These are phyloP conservation scores for Rhombomys opimus DNA, from an alignment of 2,113 vertebrate species.

Conservation along the genomic window DNA sequence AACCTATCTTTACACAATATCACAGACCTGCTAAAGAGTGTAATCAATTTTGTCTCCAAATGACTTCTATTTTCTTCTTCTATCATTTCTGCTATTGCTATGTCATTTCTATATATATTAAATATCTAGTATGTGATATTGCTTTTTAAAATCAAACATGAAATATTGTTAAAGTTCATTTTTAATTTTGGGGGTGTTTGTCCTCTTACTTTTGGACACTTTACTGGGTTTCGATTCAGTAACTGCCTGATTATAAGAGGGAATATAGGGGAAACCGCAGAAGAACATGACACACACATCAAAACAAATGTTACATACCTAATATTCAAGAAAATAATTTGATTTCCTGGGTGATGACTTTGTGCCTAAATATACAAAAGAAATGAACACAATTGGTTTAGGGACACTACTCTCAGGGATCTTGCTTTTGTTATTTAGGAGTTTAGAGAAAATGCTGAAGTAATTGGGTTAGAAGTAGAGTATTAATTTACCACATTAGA, in stretches of 20 bases:
- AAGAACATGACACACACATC: neutral
- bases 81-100: neutral
- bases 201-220: slow-evolving; percentile 2
- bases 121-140: neutral
- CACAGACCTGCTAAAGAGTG: neutral
- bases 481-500: slow-evolving; percentile 20
- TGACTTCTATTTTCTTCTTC: neutral
- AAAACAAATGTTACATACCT: neutral
- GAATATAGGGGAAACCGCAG: neutral
- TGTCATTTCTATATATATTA: neutral
- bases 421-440: slow-evolving; percentile 57
- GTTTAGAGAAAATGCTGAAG: neutral
- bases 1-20: neutral
- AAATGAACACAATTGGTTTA: neutral
- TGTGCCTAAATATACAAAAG: neutral
- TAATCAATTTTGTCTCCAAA: neutral
- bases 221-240: neutral
- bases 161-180: neutral
- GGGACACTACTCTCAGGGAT: neutral
- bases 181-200: neutral
- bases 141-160: neutral
- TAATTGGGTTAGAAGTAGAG: slow-evolving; percentile 47
- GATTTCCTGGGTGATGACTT: neutral
- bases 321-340: neutral
- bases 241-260: neutral